Evolutionary conservation across 2,797 vertebrate genomes (phyloP).

Genomic region (Rhinophrynus dorsalis): DNA sequence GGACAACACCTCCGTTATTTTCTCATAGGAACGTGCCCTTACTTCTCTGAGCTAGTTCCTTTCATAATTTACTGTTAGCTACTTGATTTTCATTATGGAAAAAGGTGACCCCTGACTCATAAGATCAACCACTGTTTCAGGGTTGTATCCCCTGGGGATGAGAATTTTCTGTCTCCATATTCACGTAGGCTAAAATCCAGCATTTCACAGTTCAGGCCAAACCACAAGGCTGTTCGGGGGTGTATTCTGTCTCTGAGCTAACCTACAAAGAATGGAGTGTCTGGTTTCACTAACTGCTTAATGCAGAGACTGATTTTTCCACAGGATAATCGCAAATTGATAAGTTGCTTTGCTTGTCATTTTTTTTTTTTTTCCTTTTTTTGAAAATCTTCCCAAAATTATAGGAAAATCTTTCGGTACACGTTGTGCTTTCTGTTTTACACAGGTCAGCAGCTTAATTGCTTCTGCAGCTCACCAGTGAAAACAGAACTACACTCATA

Average conservation of each 20-base stretch:
- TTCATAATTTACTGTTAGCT: neutral
- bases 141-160: neutral
- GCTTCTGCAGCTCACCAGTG: neutral
- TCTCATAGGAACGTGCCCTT: too few relatives aligned
- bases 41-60: too few relatives aligned
- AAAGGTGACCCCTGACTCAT: slow-evolving; percentile 8
- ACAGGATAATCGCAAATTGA: slow-evolving; percentile 51
- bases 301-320: slow-evolving; percentile 39
- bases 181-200: slow-evolving; percentile 21
- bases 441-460: slow-evolving; percentile 23
- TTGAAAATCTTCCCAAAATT: slow-evolving; percentile 15
- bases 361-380: slow-evolving; percentile 3
- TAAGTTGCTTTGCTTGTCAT: slow-evolving; percentile 51
- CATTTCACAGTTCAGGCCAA: slow-evolving; percentile 11
- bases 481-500: slow-evolving; percentile 14
- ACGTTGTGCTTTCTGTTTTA: neutral
- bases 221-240: slow-evolving; percentile 55
- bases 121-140: neutral
- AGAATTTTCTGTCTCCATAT: slow-evolving; percentile 18
- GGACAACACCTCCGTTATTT: too few relatives aligned
- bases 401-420: slow-evolving; percentile 26
- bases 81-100: slow-evolving; percentile 5
- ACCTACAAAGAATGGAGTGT: slow-evolving; percentile 52
- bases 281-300: slow-evolving; percentile 59
- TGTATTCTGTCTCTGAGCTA: slow-evolving; percentile 53